phyloP scores from a whole-genome alignment of 2,113 vertebrate genomes.

The Nipponia nippon region DNA sequence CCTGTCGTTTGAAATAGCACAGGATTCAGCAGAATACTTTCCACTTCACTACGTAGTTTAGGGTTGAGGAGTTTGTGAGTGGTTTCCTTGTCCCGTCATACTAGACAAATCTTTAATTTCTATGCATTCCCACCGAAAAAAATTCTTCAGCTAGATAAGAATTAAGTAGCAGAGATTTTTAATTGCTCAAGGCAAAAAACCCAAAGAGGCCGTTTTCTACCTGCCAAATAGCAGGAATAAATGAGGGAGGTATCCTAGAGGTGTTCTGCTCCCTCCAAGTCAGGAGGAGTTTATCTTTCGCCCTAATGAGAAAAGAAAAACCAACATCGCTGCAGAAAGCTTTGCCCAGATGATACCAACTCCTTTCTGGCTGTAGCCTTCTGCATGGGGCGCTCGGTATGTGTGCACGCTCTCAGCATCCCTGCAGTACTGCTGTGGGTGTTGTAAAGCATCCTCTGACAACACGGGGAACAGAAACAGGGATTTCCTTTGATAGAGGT shows the following conservation, averaged over 20 bases:
- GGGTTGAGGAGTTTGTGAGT: neutral
- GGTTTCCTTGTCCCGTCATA: neutral
- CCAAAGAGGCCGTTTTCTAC: neutral
- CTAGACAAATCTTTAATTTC: neutral
- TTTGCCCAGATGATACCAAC: neutral
- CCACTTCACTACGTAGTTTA: neutral
- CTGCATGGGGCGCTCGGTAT: accelerated
- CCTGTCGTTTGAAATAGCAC: neutral
- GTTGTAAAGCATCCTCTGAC: neutral
- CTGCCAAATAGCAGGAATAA: neutral
- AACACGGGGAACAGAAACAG: accelerated
- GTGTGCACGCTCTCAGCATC: accelerated
- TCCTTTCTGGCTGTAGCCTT: neutral
- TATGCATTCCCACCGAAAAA: neutral
- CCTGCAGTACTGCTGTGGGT: neutral
- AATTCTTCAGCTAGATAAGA: neutral
- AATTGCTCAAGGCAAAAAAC: neutral
- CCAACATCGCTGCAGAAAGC: neutral
- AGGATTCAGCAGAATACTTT: neutral
- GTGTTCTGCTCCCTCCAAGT: neutral
- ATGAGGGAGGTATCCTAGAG: neutral
- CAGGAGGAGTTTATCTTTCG: neutral
- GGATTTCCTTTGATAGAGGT: neutral
- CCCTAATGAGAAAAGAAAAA: neutral
- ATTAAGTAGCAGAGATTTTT: neutral